Percentiles rank a stretch among this genome's conserved stretches.
Conservation (phyloP, 2,113 vertebrate species). For the Dromaius novaehollandiae region DNA sequence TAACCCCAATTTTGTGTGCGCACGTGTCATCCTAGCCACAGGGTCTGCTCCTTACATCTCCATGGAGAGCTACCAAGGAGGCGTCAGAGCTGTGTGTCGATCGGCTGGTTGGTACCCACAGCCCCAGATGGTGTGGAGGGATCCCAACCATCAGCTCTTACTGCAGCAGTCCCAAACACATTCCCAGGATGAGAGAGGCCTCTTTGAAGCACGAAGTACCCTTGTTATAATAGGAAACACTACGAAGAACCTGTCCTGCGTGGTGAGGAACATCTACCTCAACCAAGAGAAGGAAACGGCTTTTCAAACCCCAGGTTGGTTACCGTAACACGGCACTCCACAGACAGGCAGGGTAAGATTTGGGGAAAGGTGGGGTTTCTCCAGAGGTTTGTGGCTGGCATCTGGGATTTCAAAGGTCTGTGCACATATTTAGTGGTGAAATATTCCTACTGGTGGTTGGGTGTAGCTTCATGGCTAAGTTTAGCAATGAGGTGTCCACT, state of each 20-base stretch:
- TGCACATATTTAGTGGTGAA: too few relatives aligned
- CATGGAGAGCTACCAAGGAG: not conserved
- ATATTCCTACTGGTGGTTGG: too few relatives aligned
- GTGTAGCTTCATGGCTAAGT: too few relatives aligned
- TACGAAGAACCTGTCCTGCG: not conserved
- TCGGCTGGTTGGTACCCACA: not conserved
- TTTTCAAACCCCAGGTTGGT: not conserved
- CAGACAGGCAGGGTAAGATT: too few relatives aligned
- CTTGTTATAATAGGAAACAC: not conserved
- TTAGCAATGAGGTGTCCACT: too few relatives aligned
- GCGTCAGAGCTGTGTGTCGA: accelerated
- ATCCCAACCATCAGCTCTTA: not conserved
- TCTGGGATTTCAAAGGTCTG: not conserved
- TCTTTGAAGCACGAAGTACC: not conserved
- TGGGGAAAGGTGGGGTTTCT: not conserved
- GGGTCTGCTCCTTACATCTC: not conserved
- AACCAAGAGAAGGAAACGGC: not conserved
- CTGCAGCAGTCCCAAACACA: not conserved
- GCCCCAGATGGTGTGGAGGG: not conserved
- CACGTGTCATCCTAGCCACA: not conserved
- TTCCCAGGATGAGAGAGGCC: accelerated
- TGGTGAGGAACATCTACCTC: not conserved
- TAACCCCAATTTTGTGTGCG: not conserved
- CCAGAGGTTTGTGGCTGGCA: not conserved
- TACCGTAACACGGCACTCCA: too few relatives aligned